Evolutionary conservation across 2,797 vertebrate genomes (phyloP).

Genomic region (Pagetopsis macropterus): DNA sequence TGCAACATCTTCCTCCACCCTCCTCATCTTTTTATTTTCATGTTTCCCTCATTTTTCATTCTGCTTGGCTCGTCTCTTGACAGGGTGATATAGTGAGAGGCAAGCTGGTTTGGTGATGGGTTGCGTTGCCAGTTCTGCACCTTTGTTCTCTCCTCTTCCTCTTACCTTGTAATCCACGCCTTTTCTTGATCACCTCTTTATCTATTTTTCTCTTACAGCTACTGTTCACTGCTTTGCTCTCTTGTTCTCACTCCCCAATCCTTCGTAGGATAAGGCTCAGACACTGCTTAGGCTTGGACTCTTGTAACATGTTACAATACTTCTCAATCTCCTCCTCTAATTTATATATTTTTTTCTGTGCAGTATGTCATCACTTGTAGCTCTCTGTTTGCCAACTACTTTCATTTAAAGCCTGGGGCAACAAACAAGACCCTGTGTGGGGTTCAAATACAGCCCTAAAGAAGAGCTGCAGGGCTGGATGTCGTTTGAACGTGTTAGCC

Average conservation of each 20-base stretch:
- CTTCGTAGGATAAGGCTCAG: background rate
- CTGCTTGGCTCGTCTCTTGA: conserved; percentile 36
- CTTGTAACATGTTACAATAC: conserved; percentile 7
- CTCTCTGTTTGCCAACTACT: conserved; percentile 14
- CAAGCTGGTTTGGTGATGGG: conserved; percentile 25
- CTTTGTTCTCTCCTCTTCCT: background rate
- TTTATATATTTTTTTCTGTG: conserved; percentile 28
- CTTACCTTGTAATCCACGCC: conserved; percentile 8
- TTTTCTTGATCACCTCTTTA: background rate
- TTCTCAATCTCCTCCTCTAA: conserved; percentile 18
- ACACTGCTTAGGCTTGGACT: background rate
- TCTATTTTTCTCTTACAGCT: conserved; percentile 27
- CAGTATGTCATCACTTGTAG: background rate
- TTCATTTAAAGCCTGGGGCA: conserved; percentile 5
- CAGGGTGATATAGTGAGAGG: conserved; percentile 34
- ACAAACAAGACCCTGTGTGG: conserved; percentile 11
- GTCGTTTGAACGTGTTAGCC: background rate
- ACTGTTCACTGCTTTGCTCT: conserved; percentile 4
- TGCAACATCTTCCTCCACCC: conserved; percentile 7
- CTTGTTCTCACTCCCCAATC: conserved; percentile 6
- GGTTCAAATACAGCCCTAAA: conserved; percentile 9
- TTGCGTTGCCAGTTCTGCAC: conserved; percentile 27
- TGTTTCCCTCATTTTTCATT: conserved; percentile 46
- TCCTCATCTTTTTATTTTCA: conserved; percentile 25
- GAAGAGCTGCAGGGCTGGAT: background rate